Conservation (phyloP, 2,888 invertebrate genomes). For the Platypus cylindrus region DNA sequence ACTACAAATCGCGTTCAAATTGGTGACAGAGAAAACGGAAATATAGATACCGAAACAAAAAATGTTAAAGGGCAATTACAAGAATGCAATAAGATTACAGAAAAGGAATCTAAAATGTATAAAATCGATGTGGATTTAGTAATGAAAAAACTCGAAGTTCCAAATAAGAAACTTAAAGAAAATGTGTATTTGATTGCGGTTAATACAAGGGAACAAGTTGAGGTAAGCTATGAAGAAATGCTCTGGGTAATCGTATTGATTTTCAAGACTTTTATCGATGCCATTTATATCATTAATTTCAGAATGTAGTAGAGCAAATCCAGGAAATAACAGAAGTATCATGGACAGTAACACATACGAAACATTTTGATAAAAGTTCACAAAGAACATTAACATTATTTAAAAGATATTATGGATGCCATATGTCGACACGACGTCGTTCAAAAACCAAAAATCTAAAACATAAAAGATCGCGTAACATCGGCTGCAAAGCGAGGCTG, state of each 20-base stretch:
- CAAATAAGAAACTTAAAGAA: slow-evolving; percentile 7
- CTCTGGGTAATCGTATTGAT: background rate
- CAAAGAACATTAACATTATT: slow-evolving; percentile 5
- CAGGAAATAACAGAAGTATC: slow-evolving; percentile 7
- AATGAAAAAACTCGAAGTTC: slow-evolving; percentile 7
- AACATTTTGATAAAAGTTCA: slow-evolving; percentile 5
- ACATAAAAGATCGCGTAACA: slow-evolving; percentile 9
- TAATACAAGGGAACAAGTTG: slow-evolving; percentile 9
- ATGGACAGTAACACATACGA: slow-evolving; percentile 10
- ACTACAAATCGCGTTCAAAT: too few relatives aligned
- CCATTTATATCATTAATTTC: slow-evolving; percentile 3
- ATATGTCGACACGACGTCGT: slow-evolving; percentile 9
- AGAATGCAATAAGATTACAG: too few relatives aligned
- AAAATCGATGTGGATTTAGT: slow-evolving; percentile 8
- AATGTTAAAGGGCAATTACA: background rate
- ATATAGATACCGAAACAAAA: slow-evolving; percentile 3
- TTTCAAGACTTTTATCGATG: background rate
- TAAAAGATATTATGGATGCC: slow-evolving; percentile 9
- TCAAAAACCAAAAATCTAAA: slow-evolving; percentile 7
- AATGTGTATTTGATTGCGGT: slow-evolving; percentile 8
- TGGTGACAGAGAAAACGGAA: slow-evolving; percentile 4
- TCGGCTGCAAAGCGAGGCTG: slow-evolving; percentile 9
- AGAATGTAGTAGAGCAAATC: slow-evolving; percentile 7
- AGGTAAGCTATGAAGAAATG: slow-evolving; percentile 6
- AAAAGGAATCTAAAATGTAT: too few relatives aligned